Evolutionary conservation across 2,888 invertebrate genomes (phyloP), one percentile per base, ranked within the genome.

Genomic region (Erebia palarica): DNA sequence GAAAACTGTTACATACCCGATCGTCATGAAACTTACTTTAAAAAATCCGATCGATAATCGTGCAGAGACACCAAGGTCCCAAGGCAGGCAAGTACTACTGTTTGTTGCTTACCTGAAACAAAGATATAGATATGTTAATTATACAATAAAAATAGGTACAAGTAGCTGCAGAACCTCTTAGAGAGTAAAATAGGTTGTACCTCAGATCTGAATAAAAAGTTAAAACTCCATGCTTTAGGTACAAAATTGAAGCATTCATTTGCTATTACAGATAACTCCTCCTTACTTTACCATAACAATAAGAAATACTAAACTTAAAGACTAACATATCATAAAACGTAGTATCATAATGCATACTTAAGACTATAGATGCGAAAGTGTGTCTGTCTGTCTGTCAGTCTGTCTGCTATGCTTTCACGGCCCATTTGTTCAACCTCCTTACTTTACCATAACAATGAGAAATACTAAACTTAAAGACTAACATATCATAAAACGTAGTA

Each of bases 81-180:
- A 8, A 60, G 36, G 47, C 4, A 47, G 36, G 36, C 7, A 36
- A 36, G 36, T 47, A 44, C 42, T 59, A 8, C 36, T 36, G 36
- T 36, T 7, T 2, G 36, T 11, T 47, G 63, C 63, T 63, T 63
- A 63, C 63, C 63, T 63, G 21, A 1, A 63, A 63, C 63, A 63
- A 63, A 9, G 21, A 13, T 21, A 63, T 4, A 47, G 36, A 60
- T 2, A 14, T 10, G 1, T n/a, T 57, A 9, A 55, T n/a, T 16
- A 14, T 53, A 10, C 13, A 0, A 16, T 14, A 47, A 11, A 0
- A 10, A 36, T 36, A 36, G 36, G 36, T 36, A 13, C 5, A 49
- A 13, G 0, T 49, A 49, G 49, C 49, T 14, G 14, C 14, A 49
- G 5, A 13, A 36, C 7, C 36, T 49, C 49, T 49, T 14, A 5